Conservation (phyloP, 1,140 invertebrate genomes). For the Protaetia brevitarsis region DNA sequence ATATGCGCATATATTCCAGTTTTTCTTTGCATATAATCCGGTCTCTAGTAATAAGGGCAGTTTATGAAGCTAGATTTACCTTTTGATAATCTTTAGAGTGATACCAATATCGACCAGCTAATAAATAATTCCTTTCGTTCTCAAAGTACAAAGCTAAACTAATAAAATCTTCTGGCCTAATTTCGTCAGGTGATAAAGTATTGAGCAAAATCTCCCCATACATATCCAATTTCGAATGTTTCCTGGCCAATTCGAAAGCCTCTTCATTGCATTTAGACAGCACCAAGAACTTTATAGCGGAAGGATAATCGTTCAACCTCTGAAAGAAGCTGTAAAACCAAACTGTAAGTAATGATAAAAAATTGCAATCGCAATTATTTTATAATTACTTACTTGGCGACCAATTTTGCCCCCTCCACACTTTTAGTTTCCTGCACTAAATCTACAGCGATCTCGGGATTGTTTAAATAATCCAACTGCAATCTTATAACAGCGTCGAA, state of each 20-base stretch:
- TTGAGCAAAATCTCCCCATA: slow-evolving; percentile 89
- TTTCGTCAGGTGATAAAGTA: slow-evolving; percentile 58
- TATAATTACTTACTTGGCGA: slow-evolving; percentile 66
- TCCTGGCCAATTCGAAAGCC: slow-evolving; percentile 83
- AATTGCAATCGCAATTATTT: slow-evolving; percentile 3
- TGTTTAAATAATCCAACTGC: slow-evolving; percentile 88
- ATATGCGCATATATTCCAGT: too few species aligned
- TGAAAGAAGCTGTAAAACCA: slow-evolving; percentile 84
- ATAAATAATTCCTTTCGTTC: slow-evolving; percentile 79
- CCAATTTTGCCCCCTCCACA: slow-evolving; percentile 90
- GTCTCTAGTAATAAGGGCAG: too few species aligned
- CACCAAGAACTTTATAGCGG: slow-evolving; percentile 94
- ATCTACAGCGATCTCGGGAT: slow-evolving; percentile 88
- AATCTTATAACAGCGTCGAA: slow-evolving; percentile 90
- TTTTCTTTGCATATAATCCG: too few species aligned
- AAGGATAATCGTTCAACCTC: slow-evolving; percentile 87
- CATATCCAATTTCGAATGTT: slow-evolving; percentile 86
- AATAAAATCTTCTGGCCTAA: slow-evolving; percentile 77
- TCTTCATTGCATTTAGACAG: slow-evolving; percentile 91
- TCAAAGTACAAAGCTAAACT: slow-evolving; percentile 91
- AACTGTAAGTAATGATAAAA: slow-evolving; percentile 15
- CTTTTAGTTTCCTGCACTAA: slow-evolving; percentile 91
- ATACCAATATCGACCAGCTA: slow-evolving; percentile 94
- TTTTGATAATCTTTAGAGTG: slow-evolving; percentile 81
- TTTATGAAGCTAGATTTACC: slow-evolving; percentile 53